Conservation (phyloP, 2,113 vertebrate genomes). For the Lutjanus erythropterus region DNA sequence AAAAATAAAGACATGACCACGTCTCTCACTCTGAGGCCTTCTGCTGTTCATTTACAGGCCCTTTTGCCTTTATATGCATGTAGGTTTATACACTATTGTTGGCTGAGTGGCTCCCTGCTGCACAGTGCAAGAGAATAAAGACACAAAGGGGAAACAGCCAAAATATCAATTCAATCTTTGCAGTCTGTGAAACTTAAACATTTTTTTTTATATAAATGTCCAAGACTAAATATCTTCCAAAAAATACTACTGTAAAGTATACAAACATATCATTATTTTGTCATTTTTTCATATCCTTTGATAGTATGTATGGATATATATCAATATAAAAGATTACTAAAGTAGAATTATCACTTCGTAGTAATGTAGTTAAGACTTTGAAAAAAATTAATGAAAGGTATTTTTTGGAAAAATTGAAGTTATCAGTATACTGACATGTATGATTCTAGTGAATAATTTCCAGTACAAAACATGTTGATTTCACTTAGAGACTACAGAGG, state of each 20-base stretch:
- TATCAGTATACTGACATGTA: too few relatives aligned
- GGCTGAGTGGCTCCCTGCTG: constrained; percentile 81
- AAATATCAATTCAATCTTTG: not conserved
- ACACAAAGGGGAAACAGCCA: constrained; percentile 3
- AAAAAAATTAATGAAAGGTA: too few relatives aligned
- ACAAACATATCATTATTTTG: not conserved
- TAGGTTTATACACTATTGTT: constrained; percentile 81
- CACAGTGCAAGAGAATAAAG: constrained; percentile 44
- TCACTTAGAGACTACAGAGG: too few relatives aligned
- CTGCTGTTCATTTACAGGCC: constrained; percentile 79
- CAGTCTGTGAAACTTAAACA: not conserved
- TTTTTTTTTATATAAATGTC: not conserved
- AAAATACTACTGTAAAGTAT: not conserved
- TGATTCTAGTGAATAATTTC: too few relatives aligned
- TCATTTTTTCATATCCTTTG: not conserved
- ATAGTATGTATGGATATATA: not conserved
- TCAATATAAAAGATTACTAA: not conserved
- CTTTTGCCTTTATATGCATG: constrained; percentile 80
- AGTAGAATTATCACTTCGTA: too few relatives aligned
- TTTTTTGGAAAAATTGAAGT: too few relatives aligned
- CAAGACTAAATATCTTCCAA: not conserved
- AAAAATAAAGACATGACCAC: constrained; percentile 91
- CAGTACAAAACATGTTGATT: too few relatives aligned
- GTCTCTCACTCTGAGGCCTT: constrained; percentile 69
- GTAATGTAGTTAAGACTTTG: too few relatives aligned